A percentile compares a stretch with the other conserved stretches of the same genome.
phyloP scores from a whole-genome alignment of 2,113 vertebrate species.

The Nibea coibor region DNA sequence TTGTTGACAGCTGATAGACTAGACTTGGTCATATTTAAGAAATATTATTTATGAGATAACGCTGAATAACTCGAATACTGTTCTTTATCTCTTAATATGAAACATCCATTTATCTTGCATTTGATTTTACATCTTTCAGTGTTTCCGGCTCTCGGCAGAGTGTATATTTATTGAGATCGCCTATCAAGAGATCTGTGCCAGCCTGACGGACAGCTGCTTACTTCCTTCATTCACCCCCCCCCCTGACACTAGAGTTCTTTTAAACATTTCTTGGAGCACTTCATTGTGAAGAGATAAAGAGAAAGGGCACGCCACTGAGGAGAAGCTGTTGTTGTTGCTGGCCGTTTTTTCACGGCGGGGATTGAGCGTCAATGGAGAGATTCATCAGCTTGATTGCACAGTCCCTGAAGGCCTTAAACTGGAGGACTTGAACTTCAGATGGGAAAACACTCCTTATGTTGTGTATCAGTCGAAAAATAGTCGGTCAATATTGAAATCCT shows the following conservation, averaged over 20 bases:
- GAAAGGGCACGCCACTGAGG: constrained; percentile 41
- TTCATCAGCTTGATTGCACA: constrained; percentile 28
- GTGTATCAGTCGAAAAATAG: neutral
- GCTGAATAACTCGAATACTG: neutral
- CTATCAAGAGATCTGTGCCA: constrained; percentile 1
- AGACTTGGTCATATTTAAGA: neutral
- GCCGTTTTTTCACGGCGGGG: neutral
- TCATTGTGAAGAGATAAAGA: constrained; percentile 17
- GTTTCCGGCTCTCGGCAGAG: neutral
- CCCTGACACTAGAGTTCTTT: constrained; percentile 13
- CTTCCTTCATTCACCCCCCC: constrained; percentile 21
- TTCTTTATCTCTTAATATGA: neutral
- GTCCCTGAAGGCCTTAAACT: constrained; percentile 15
- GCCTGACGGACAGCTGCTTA: neutral
- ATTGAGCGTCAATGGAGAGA: constrained; percentile 14
- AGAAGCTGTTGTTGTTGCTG: constrained; percentile 27
- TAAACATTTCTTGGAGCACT: constrained; percentile 25
- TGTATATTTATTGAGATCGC: neutral
- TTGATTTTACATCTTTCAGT: constrained; percentile 3
- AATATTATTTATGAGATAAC: neutral
- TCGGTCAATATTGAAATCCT: neutral
- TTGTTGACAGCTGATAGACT: neutral
- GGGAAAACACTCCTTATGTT: neutral
- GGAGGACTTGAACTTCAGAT: neutral
- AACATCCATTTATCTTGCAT: neutral